Percentiles rank a stretch among this genome's conserved stretches.
phyloP scores from a whole-genome alignment of 30 jellyfish, hydroid and myxozoan genomes.

The Aurelia aurita region DNA sequence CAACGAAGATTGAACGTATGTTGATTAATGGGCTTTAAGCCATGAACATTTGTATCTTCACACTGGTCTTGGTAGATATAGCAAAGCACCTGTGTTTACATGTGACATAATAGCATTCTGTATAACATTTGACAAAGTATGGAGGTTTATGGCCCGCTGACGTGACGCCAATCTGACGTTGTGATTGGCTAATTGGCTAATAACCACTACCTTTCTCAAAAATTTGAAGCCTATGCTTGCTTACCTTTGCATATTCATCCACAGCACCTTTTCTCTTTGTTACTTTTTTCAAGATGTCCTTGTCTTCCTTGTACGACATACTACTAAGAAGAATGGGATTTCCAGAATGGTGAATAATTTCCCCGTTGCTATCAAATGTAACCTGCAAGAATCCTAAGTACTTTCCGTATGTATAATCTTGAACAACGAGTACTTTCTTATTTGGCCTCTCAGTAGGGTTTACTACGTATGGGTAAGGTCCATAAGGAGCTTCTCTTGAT shows the following conservation, averaged over 20 bases:
- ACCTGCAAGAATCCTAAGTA: slow-evolving; percentile 88
- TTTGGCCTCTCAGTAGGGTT: slow-evolving; percentile 71
- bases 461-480: slow-evolving; percentile 84
- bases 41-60: too few species aligned
- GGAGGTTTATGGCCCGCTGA: too few species aligned
- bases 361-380: slow-evolving; percentile 81
- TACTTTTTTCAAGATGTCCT: slow-evolving; percentile 43
- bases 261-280: slow-evolving; percentile 45
- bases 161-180: too few species aligned
- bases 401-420: slow-evolving; percentile 94
- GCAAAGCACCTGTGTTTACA: too few species aligned
- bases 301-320: slow-evolving; percentile 61
- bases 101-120: too few species aligned
- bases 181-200: too few species aligned
- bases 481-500: slow-evolving; percentile 79
- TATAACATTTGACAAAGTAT: too few species aligned
- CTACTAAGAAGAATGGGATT: slow-evolving; percentile 86
- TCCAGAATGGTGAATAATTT: slow-evolving; percentile 66
- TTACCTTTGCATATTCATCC: slow-evolving; percentile 44
- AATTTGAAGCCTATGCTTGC: neutral
- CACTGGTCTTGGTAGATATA: too few species aligned
- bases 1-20: too few species aligned
- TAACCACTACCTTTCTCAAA: too few species aligned
- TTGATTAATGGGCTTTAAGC: too few species aligned
- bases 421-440: slow-evolving; percentile 81